Base-by-base conservation (phyloP, 2,113 vertebrate genomes). In the Elaphurus davidianus region DNA sequence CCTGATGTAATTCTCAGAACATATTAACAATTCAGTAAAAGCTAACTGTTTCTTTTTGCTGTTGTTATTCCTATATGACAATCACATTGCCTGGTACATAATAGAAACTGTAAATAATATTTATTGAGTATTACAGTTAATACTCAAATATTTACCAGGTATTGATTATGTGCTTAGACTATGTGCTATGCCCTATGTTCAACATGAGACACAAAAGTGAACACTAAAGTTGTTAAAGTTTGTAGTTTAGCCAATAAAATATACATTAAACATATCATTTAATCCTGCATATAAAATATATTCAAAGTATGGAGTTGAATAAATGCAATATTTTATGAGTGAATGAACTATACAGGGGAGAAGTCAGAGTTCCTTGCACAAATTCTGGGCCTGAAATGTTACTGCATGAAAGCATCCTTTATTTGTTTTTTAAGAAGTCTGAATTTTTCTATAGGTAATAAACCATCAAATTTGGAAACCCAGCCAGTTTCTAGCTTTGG, bases 401-500 rank as follows among this genome's bases (percentile, higher is more conserved):
- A 88, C 3, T 45, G 3, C 45, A 45, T 33, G 6, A 85, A 97
- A 92, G 0, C 1, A 52, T 81, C 55, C 15, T 87, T 90, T 16
- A 60, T 55, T 76, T 96, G 67, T 23, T 67, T 87, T 82, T 85
- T 57, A 92, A 86, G 17, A 93, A 54, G 36, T 10, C n/a, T 60
- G 15, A 91, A 9, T 62, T 76, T 91, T 91, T 84, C 36, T 60
- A 90, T 64, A 94, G 52, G 85, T 95, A 19, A 90, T 97, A 92
- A 97, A 86, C n/a, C 17, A 85, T 57, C n/a, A 88, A 50, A 90
- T 71, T 74, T 52, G 71, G 36, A 71, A 92, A 96, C 10, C 30
- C 19, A 97, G 67, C 79, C 10, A 91, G 62, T 94, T 92, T 90
- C n/a, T 95, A 84, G n/a, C 85, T 85, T 96, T 97, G 81, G 25